Evolutionary conservation across 2,888 invertebrate genomes (phyloP), one percentile per base, ranked within the genome.

Genomic region (Cecidostiba fungosa): DNA sequence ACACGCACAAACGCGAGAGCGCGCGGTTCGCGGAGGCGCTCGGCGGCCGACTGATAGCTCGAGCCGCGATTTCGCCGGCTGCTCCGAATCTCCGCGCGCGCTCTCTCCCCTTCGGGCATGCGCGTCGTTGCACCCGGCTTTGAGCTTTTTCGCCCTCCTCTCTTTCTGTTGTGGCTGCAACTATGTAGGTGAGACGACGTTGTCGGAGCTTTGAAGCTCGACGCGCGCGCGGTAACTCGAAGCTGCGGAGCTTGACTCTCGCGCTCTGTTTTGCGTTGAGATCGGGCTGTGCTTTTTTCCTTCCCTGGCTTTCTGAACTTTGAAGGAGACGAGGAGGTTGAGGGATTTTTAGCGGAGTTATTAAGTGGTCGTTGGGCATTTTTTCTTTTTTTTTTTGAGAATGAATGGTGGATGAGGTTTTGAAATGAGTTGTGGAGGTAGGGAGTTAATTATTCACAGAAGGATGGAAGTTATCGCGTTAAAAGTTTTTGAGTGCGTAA

Each of bases 21-120:
- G 36, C 50, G 69, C 62, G 79, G 83, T n/a, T 66, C 81, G 80
- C 90, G 88, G 86, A 89, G 90, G 90, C 91, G 88, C 89, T 89
- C 88, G 88, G 90, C 91, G 90, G 72, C 72, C 72, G 43, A 72
- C 72, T 72, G 90, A 91, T 88, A 69, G 85, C 87, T 88, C 88
- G 88, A 88, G 32, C 77, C 86, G 77, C 84, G 80, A 79, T 84
- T 85, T 86, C 39, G 83, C 86, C 86, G 86, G 86, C 47, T 50
- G 86, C 47, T 50, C 39, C 69, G 26, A 8, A 69, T 23, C 10
- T 39, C 80, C 62, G 14, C 73, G 43, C 29, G 29, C 50, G 26
- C 26, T 66, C 69, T 47, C 54, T 50, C 76, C 72, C 73, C 77
- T 73, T 43, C 74, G 85, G 66, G 82, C 82, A 73, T 78, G 85